Base-by-base conservation (phyloP, 2,113 vertebrate species). In the Protobothrops mucrosquamatus region DNA sequence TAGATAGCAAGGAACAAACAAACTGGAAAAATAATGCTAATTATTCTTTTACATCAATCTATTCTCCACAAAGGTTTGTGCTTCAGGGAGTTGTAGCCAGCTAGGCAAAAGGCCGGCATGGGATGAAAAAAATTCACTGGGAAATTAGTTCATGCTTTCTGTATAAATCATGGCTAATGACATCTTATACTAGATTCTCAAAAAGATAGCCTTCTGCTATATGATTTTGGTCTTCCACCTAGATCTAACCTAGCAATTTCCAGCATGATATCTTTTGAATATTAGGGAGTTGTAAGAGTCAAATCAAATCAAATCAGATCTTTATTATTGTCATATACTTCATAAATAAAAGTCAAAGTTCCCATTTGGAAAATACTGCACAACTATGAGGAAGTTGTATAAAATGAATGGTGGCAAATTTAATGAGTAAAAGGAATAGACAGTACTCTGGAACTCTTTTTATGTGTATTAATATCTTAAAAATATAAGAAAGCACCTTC, bases 81-180 rank as follows among this genome's bases (percentile, higher is more conserved):
- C 91, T 93, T 89, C 57, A 24, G 57, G 48, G 88, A 59, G 64
- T 90, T 93, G 15, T 94, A 92, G 51, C 29, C 85, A 39, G 91
- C 34, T 0, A 9, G 55, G 57, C 4, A 3, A 55, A 81, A 24
- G 85, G 85, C 56, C 55, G 2, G 0, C 6, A 3, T 51, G 29
- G 14, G 88, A 95, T 39, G 22, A 74, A 92, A 59, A 85, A 11
- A 85, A 61, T 24, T 43, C 87, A 64, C 7, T 20, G 23, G 88
- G 0, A 74, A 0, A 10, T 57, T 90, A 61, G 55, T 39, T 34
- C 46, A 90, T 54, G 15, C 4, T 61, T 46, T 86, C 74, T 23
- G 57, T 29, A 93, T 52, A 85, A 93, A 90, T 57, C 55, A 90
- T 57, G 74, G 8, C 52, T 55, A 51, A 14, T 87, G 74, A 87